Conservation (phyloP, 2,113 vertebrate genomes). For the Leucosticte australis region DNA sequence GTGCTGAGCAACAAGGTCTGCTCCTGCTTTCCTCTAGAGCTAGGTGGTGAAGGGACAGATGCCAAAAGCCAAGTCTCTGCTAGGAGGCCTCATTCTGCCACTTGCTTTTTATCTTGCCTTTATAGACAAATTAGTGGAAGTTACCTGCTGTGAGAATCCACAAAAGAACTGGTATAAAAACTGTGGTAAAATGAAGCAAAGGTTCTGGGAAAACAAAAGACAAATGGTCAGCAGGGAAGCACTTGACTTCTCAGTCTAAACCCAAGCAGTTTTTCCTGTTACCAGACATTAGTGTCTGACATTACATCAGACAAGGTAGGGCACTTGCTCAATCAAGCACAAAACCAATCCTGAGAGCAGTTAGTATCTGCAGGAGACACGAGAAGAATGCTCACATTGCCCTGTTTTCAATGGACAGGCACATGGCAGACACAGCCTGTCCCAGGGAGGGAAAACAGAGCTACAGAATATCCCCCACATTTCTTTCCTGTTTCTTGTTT, state of each 20-base stretch:
- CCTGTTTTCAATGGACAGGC: background rate
- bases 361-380: background rate
- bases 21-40: background rate
- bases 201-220: slow-evolving; percentile 81
- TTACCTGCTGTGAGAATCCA: slow-evolving; percentile 98
- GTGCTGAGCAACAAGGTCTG: background rate
- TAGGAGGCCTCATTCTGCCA: background rate
- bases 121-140: background rate
- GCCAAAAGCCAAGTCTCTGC: background rate
- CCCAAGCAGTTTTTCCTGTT: background rate
- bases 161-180: slow-evolving; percentile 99
- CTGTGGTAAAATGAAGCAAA: slow-evolving; percentile 99
- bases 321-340: background rate
- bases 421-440: background rate
- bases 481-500: background rate
- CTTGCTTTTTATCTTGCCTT: background rate
- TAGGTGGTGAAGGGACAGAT: background rate
- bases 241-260: background rate
- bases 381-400: background rate
- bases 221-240: background rate
- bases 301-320: background rate
- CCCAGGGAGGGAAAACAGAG: background rate
- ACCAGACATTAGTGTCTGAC: background rate
- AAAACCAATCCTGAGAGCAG: background rate
- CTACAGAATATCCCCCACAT: background rate